These are phyloP conservation scores for Parnassius orleans DNA, from an alignment of 2,888 invertebrate species.

Conservation along the genomic window DNA sequence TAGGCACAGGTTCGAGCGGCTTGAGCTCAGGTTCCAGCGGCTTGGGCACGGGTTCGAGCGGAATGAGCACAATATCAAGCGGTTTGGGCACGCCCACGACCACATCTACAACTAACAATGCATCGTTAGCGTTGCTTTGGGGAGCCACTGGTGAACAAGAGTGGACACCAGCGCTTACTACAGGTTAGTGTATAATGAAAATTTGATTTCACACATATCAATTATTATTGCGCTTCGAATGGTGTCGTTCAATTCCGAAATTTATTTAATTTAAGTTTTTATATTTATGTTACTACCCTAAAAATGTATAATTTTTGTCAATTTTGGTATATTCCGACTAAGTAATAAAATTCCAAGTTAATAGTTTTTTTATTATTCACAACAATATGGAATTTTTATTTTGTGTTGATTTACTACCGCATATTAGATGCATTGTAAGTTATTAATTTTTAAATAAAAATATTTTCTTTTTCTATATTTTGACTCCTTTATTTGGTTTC, in stretches of 20 bases:
- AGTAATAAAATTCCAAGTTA: no score
- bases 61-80: conserved; percentile 30
- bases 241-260: background rate
- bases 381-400: no score
- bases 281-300: no score
- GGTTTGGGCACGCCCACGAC: conserved; percentile 46
- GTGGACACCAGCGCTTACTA: conserved; percentile 97
- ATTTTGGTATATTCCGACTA: no score
- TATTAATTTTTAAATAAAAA: no score
- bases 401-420: no score
- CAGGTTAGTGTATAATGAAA: conserved; percentile 81
- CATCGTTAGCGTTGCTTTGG: conserved; percentile 88
- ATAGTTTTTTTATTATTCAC: no score
- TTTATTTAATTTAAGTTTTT: no score
- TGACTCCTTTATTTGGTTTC: no score
- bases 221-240: background rate
- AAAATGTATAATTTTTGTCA: no score
- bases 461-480: no score
- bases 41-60: conserved; percentile 18
- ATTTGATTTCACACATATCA: background rate
- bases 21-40: conserved; percentile 13
- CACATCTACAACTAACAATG: conserved; percentile 69
- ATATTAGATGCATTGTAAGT: no score
- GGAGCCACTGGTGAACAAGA: conserved; percentile 98
- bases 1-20: conserved; percentile 16